These are phyloP conservation scores for Eudyptes chrysolophus DNA, from an alignment of 2,113 vertebrate species.

Conservation along the genomic window DNA sequence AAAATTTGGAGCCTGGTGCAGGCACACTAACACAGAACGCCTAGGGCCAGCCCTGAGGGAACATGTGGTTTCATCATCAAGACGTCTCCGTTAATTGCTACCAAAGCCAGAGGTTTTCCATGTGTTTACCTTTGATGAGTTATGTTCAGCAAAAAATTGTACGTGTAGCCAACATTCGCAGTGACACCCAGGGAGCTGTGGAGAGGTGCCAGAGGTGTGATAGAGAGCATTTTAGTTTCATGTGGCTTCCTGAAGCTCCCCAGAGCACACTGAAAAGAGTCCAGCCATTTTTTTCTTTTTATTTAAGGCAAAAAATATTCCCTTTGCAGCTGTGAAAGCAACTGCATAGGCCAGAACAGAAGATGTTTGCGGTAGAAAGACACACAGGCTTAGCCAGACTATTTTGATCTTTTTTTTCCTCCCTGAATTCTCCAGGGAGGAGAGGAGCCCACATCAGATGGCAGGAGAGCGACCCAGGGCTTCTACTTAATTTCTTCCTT, in stretches of 20 bases:
- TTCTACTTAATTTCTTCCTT: background rate
- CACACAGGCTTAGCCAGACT: background rate
- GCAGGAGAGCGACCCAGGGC: background rate
- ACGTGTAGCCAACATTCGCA: background rate
- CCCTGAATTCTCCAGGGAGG: background rate
- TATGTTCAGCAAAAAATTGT: background rate
- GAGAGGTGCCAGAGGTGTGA: conserved; percentile 3
- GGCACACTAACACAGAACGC: background rate
- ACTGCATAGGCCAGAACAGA: conserved; percentile 47
- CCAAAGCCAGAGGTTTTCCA: conserved; percentile 12
- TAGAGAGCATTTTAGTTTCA: conserved; percentile 21
- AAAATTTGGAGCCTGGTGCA: background rate
- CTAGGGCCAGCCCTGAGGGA: background rate
- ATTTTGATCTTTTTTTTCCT: background rate
- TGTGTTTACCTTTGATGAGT: conserved; percentile 13
- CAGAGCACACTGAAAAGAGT: conserved; percentile 16
- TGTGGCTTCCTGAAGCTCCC: conserved; percentile 42
- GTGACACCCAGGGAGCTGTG: background rate
- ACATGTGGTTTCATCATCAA: background rate
- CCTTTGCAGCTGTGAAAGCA: conserved; percentile 60
- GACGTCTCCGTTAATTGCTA: background rate
- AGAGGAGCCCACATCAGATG: background rate
- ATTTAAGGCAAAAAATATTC: conserved; percentile 9
- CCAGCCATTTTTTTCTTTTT: background rate
- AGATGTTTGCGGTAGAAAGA: conserved; percentile 27